phyloP scores from a whole-genome alignment of 2,888 invertebrate genomes.

The Agonopterix heracliana region DNA sequence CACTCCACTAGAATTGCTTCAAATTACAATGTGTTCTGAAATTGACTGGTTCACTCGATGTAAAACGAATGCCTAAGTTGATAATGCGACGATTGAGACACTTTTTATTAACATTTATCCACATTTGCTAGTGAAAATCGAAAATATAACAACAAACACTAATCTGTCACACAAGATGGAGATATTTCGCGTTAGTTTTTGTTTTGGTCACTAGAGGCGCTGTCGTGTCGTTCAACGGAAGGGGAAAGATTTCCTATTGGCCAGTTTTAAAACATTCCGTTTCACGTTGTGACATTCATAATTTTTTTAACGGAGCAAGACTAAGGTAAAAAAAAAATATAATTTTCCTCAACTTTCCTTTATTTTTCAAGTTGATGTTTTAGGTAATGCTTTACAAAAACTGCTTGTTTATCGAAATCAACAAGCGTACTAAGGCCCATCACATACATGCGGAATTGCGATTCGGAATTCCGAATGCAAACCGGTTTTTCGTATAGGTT shows the following conservation, averaged over 20 bases:
- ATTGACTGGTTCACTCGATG: constrained; percentile 29
- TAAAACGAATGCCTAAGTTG: constrained; percentile 23
- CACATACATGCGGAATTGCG: too few relatives aligned
- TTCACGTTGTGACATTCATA: constrained; percentile 13
- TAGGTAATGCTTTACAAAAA: not conserved
- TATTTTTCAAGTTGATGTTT: not conserved
- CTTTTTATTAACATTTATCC: constrained; percentile 46
- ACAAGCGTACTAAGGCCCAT: too few relatives aligned
- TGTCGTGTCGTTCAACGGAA: constrained; percentile 36
- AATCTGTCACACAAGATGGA: constrained; percentile 81
- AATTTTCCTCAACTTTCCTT: too few relatives aligned
- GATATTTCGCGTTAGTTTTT: constrained; percentile 75
- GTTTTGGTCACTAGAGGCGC: constrained; percentile 67
- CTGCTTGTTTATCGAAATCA: not conserved
- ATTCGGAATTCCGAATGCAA: too few relatives aligned
- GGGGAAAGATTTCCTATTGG: constrained; percentile 50
- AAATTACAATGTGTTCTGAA: constrained; percentile 31
- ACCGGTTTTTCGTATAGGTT: too few relatives aligned
- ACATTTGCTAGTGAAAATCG: constrained; percentile 56
- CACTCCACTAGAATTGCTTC: constrained; percentile 53
- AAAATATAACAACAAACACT: constrained; percentile 75
- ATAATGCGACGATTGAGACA: constrained; percentile 35
- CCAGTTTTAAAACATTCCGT: constrained; percentile 39
- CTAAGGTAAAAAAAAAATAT: too few relatives aligned
- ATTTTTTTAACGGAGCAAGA: not conserved